A percentile compares a stretch with the other conserved stretches of the same genome.
These are phyloP conservation scores for Molossus molossus DNA, from an alignment of 2,797 vertebrate species.

Conservation along the genomic window DNA sequence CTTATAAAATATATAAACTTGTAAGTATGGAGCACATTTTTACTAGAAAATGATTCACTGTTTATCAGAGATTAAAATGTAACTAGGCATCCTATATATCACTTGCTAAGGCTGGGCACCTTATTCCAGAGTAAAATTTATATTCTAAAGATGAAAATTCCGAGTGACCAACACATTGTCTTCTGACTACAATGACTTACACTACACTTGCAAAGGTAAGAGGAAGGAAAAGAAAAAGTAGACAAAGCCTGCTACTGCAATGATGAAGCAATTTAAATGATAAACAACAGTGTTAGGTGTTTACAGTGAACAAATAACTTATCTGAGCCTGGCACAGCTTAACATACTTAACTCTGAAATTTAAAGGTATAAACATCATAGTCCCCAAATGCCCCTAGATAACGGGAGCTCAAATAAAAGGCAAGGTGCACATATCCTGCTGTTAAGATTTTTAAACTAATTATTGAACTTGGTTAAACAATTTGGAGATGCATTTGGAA, in stretches of 20 bases:
- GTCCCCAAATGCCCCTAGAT: too few species aligned
- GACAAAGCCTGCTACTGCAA: neutral
- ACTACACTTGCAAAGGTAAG: neutral
- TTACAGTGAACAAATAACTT: neutral
- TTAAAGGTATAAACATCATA: neutral
- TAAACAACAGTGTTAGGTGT: neutral
- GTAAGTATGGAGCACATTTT: neutral
- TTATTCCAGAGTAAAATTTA: neutral
- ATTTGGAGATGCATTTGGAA: neutral
- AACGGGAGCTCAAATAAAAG: neutral
- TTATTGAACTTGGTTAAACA: neutral
- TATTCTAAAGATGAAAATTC: neutral
- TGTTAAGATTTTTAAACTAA: slow-evolving; percentile 7
- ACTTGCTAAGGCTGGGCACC: neutral
- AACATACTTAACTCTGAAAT: neutral
- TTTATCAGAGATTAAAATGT: neutral
- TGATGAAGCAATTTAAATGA: neutral
- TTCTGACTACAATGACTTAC: neutral
- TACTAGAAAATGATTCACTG: neutral
- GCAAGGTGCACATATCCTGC: neutral
- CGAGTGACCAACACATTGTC: neutral
- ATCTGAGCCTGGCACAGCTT: neutral
- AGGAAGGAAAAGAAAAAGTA: neutral
- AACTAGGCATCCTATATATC: neutral
- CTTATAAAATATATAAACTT: neutral